These are phyloP conservation scores for Andrena cerasifolii DNA, from an alignment of 1,140 invertebrate genomes.

Conservation along the genomic window DNA sequence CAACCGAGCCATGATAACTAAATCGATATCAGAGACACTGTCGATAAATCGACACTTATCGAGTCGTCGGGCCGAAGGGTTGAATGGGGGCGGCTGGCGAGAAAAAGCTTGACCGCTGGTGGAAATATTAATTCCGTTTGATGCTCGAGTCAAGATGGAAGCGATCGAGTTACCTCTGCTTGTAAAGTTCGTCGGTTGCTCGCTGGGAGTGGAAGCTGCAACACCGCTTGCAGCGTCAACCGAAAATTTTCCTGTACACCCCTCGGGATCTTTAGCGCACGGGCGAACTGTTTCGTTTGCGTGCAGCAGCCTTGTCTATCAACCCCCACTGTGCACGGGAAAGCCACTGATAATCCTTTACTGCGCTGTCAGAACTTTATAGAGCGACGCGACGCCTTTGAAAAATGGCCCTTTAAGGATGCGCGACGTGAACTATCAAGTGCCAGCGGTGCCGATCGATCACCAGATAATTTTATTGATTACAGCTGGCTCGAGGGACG, in stretches of 20 bases:
- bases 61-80: too few species aligned
- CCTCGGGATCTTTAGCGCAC: not conserved
- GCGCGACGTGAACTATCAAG: conserved; percentile 54
- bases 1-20: conserved; percentile 1
- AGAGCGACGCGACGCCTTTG: conserved; percentile 21
- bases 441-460: conserved; percentile 67
- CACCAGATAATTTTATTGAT: conserved; percentile 78
- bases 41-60: conserved; percentile 18
- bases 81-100: not conserved
- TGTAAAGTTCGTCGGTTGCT: too few species aligned
- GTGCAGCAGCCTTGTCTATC: not conserved
- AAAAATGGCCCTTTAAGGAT: conserved; percentile 65
- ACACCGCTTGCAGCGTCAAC: too few species aligned
- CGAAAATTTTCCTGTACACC: too few species aligned
- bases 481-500: conserved; percentile 88
- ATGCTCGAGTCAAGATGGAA: too few species aligned
- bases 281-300: not conserved
- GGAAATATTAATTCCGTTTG: not conserved
- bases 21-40: not conserved
- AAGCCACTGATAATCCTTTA: conserved; percentile 55
- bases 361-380: conserved; percentile 64
- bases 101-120: not conserved
- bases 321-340: too few species aligned
- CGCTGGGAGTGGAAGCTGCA: too few species aligned
- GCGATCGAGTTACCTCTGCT: too few species aligned